A percentile compares a stretch with the other conserved stretches of the same genome.
phyloP scores from a whole-genome alignment of 2,113 vertebrate species.

The Phaethon lepturus region DNA sequence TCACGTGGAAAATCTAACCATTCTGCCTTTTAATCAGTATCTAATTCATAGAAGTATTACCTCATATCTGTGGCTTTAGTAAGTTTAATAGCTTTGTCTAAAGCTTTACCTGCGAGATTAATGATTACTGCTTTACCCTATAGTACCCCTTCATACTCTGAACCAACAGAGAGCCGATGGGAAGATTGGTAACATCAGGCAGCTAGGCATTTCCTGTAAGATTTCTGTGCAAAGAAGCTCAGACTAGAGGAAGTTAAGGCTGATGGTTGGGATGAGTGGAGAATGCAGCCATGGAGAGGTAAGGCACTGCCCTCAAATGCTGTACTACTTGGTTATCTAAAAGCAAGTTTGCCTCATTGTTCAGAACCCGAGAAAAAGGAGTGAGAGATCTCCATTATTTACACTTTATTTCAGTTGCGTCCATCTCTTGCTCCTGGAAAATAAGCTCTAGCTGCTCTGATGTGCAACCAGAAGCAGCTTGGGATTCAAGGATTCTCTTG shows the following conservation, averaged over 20 bases:
- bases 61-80: neutral
- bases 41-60: constrained; percentile 24
- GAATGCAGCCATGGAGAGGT: neutral
- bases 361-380: neutral
- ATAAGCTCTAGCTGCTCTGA: neutral
- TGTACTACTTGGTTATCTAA: neutral
- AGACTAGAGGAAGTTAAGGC: neutral
- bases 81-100: constrained; percentile 2
- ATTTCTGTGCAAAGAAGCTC: neutral
- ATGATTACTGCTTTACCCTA: neutral
- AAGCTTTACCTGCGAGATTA: neutral
- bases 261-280: neutral
- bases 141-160: neutral
- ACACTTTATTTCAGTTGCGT: neutral
- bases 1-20: constrained; percentile 11
- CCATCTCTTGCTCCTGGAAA: neutral
- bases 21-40: constrained; percentile 16
- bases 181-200: neutral
- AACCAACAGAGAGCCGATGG: neutral
- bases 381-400: neutral
- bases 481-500: neutral
- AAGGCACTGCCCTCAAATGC: neutral
- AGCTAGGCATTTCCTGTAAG: neutral
- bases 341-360: neutral
- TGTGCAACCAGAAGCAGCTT: neutral